phyloP scores from a whole-genome alignment of 2,888 invertebrate genomes.

The Resseliella maxima region DNA sequence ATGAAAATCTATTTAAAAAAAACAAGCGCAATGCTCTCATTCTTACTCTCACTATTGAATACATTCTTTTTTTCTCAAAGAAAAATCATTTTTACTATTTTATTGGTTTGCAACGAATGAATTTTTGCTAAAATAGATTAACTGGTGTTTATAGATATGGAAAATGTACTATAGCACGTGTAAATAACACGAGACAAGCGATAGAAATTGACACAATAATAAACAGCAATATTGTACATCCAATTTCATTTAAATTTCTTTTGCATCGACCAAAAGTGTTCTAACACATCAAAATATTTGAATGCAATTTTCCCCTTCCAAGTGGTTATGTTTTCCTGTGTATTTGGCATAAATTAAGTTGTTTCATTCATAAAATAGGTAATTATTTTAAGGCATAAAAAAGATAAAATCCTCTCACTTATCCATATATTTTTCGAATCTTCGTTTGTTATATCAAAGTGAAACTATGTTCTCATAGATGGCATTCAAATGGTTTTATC shows the following conservation, averaged over 20 bases:
- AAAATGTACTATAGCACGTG: conserved; percentile 22
- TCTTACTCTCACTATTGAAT: neutral
- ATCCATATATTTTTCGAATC: no score
- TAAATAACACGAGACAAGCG: neutral
- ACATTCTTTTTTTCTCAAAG: neutral
- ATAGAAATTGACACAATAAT: neutral
- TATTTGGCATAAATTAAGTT: neutral
- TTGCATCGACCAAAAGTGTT: conserved; percentile 11
- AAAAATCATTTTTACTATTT: neutral
- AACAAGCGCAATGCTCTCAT: conserved; percentile 4
- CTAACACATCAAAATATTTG: conserved; percentile 2
- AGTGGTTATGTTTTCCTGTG: neutral
- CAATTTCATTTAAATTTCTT: conserved; percentile 43
- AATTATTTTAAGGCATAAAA: no score
- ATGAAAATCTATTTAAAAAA: neutral
- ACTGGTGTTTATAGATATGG: conserved; percentile 12
- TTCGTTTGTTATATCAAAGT: no score
- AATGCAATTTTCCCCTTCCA: conserved; percentile 15
- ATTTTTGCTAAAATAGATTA: neutral
- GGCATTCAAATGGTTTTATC: conserved; percentile 41
- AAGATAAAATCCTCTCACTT: no score
- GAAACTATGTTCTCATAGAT: neutral
- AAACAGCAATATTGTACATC: neutral
- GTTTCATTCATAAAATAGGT: no score
- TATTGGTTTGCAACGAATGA: neutral